Base-by-base conservation (phyloP, 1,140 invertebrate species). In the Carposina sasakii region DNA sequence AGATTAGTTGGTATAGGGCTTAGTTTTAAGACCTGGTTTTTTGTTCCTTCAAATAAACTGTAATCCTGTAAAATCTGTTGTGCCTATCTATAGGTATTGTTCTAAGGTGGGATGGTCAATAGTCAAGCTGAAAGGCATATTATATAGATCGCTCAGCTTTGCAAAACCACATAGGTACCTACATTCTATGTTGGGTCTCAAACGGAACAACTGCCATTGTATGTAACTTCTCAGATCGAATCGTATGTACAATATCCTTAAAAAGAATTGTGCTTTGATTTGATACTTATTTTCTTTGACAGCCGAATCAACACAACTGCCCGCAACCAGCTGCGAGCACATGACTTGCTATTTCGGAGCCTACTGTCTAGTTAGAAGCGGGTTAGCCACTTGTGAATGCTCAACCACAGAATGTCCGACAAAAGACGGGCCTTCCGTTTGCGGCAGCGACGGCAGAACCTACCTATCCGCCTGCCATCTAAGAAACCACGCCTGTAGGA, bases 311-410 rank as follows among this genome's bases (percentile, higher is more conserved):
- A 89, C 87, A 13, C 89, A 90, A 51, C 83, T 89, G 23, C 87
- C 91, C 20, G 87, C 91, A 5, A 88, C 86, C 3, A 90, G 88
- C 45, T 96, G 94, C 77, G 89, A 88, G 52, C 90, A 93, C 57
- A 81, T 95, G 64, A 89, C 90, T 20, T 96, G 95, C 75, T 91
- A 92, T 71, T 95, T 93, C 72, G 94, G 94, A 2, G 93, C 93
- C 2, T 87, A 90, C 33, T 96, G 95, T 78, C 86, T 90, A 26
- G 90, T 94, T 54, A 88, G 88, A 53, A 88, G 88, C 52, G 90
- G 89, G 17, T 79, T 88, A 20, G 91, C 90, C 2, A 89, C 90
- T 48, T 96, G 91, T 81, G 89, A 91, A 63, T 93, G 92, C 65
- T 85, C 87, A 22, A 74, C 76, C 6, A 72, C 86, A 3, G 82